phyloP scores from a whole-genome alignment of 2,797 vertebrate species.

The Corythornis leucogaster region DNA sequence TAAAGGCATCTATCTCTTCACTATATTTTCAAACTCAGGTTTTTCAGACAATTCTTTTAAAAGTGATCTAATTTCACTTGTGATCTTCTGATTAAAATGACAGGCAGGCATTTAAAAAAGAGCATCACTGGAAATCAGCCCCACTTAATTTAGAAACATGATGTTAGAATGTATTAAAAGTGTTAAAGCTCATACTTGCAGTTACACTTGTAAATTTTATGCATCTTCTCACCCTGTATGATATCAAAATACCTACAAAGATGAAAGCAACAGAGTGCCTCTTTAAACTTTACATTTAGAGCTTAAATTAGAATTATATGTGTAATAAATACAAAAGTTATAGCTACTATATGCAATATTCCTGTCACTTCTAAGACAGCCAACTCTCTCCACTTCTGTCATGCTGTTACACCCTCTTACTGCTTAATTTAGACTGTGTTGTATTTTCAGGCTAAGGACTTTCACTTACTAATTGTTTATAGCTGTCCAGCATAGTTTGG shows the following conservation, averaged over 20 bases:
- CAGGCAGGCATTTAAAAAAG: background rate
- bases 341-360: background rate
- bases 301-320: background rate
- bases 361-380: background rate
- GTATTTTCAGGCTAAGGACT: background rate
- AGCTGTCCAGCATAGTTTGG: background rate
- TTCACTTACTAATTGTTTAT: background rate
- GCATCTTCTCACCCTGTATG: background rate
- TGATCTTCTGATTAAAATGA: background rate
- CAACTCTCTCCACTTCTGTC: background rate
- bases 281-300: background rate
- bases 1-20: background rate
- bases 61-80: background rate
- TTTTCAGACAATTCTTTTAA: background rate
- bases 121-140: background rate
- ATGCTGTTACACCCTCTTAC: background rate
- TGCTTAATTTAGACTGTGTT: constrained; percentile 1
- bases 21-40: background rate
- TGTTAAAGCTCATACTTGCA: background rate
- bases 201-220: background rate
- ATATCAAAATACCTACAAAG: background rate
- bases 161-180: background rate
- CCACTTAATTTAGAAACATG: background rate
- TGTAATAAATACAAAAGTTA: background rate
- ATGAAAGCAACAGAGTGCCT: background rate